Conservation (phyloP, 2,113 vertebrate genomes). For the Seriola quinqueradiata region DNA sequence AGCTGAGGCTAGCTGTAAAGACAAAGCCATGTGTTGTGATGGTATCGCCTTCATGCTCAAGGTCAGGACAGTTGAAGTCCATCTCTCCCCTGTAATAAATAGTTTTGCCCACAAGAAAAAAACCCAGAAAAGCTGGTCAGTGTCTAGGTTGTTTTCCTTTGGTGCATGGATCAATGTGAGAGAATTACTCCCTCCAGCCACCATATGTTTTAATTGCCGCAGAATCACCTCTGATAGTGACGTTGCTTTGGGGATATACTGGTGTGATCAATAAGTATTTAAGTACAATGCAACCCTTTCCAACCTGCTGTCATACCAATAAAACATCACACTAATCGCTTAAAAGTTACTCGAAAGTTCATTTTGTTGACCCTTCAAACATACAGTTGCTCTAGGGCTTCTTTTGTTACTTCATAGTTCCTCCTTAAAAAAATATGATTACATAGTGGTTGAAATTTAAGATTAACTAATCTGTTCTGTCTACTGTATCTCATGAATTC, state of each 20-base stretch:
- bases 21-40: constrained; percentile 59
- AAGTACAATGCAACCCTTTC: background rate
- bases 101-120: constrained; percentile 30
- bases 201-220: constrained; percentile 37
- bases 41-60: constrained; percentile 44
- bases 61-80: constrained; percentile 40
- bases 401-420: background rate
- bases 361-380: background rate
- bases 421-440: background rate
- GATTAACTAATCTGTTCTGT: too few species aligned
- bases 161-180: constrained; percentile 31
- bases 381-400: background rate
- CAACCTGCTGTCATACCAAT: background rate
- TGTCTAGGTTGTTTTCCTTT: constrained; percentile 38
- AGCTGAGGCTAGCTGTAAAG: constrained; percentile 60
- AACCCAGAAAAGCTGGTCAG: constrained; percentile 8
- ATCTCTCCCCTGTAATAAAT: constrained; percentile 33
- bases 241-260: constrained; percentile 2
- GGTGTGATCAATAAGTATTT: background rate
- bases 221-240: constrained; percentile 25
- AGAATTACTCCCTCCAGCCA: constrained; percentile 45
- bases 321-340: background rate
- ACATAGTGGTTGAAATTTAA: background rate
- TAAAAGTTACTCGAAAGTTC: background rate
- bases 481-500: background rate